Base-by-base conservation (phyloP, 2,113 vertebrate species). In the Telmatochromis sp. region DNA sequence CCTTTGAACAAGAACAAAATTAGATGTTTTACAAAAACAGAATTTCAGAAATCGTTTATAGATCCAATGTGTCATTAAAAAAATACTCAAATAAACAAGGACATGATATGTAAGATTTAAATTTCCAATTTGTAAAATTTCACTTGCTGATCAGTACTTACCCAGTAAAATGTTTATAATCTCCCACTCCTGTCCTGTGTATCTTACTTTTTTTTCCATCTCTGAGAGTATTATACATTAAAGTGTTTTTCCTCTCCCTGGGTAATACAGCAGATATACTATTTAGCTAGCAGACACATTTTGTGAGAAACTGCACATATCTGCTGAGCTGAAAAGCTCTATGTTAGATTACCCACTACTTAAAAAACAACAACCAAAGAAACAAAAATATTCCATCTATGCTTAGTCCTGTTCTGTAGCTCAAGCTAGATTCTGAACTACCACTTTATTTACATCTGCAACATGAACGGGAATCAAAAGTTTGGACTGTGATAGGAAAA, bases 131-230 rank as follows among this genome's bases (percentile, higher is more conserved):
- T 63, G 3, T 63, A 35, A n/a, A 37, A 13, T 0, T 65, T 65
- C 6, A 37, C 19, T 65, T 65, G 33, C 60, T 65, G 33, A 65
- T 12, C 19, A 71, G 35, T 40, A 13, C n/a, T 71, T 71, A 42
- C 35, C 9, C 17, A 63, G 17, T 63, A 63, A 35, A 63, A 35
- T n/a, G 58, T 40, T 71, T 42, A 71, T 14, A 71, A 23, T 40
- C 63, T 71, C 35, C 11, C 63, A 68, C 35, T 40, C 33, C 63
- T 68, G 19, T 68, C 11, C 35, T 40, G 19, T 68, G 33, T 21
- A 13, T 21, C 35, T 21, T 40, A 21, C 33, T 0, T 40, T 13
- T 68, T 63, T 21, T 35, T 0, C 1, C 63, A 40, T 68, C 11
- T 40, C 19, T 21, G 63, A 68, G 35, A 68, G 3, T 68, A 0